Evolutionary conservation across 1,140 invertebrate species (phyloP), one percentile per base, ranked within the genome.

Genomic region (Dinothrombium tinctorium): DNA sequence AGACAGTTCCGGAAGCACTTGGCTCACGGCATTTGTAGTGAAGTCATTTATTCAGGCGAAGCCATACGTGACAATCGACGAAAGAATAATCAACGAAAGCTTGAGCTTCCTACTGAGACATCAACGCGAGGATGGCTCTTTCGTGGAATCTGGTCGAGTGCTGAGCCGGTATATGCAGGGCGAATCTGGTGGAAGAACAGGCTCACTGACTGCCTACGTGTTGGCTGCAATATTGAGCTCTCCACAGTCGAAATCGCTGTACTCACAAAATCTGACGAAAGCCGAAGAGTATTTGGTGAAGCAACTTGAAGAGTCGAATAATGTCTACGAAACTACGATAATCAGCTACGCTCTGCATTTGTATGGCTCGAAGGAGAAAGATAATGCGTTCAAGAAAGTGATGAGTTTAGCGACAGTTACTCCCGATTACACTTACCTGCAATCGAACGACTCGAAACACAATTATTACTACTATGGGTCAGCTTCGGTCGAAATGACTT

Each of bases 11-110:
- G 80, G 90, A 12, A 90, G 82, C 53, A 80, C 83, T n/a, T 98
- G 87, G 87, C 64, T 96, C 42, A 98, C 92, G 3, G 83, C 89
- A 4, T 89, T 92, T 54, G 83, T 92, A 0, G 71, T 75, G 0
- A 72, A 82, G 48, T 81, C 84, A 25, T 74, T 95, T 50, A 69
- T 69, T n/a, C 75, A 82, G 58, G 84, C 83, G 3, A 61, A 68
- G 33, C 61, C 68, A 17, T 77, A 47, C 26, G 82, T 90, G 32
- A 69, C 69, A 37, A 68, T 92, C 35, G 82, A 86, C 45, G 50
- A 60, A 23, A 46, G 57, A 28, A 69, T 87, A 36, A 69, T 90
- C 36, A 57, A 64, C 3, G 64, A 67, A 32, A 73, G 80, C 5
- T 59, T 89, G 4, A 60, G 72, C 21, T 96, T 86, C 76, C 61